Conservation (phyloP, 2,113 vertebrate species). For the Ptilorrhoa leucosticta region DNA sequence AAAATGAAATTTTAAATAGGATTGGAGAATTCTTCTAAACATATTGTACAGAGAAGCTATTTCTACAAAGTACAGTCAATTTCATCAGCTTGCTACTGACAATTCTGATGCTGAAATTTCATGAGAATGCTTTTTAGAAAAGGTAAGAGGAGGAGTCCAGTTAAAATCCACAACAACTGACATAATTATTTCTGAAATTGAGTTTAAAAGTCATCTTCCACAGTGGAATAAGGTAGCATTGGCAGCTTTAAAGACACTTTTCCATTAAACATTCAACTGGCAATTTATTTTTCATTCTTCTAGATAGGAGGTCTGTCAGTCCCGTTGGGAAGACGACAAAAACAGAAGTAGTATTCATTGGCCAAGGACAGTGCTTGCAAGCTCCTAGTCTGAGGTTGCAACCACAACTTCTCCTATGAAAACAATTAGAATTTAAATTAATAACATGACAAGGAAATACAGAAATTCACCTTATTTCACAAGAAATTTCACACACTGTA, state of each 20-base stretch:
- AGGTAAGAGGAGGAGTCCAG: not conserved
- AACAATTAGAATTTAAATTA: not conserved
- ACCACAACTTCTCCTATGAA: not conserved
- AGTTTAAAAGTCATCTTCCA: not conserved
- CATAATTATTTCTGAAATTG: not conserved
- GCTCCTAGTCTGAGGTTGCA: not conserved
- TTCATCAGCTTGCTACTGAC: not conserved
- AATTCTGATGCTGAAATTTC: not conserved
- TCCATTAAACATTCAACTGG: not conserved
- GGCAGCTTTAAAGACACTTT: not conserved
- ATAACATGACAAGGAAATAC: not conserved
- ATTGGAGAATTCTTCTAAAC: not conserved
- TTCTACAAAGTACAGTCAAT: not conserved
- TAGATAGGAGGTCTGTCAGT: not conserved
- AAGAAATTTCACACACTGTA: not conserved
- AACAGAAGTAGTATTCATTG: not conserved
- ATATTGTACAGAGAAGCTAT: not conserved
- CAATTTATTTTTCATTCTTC: not conserved
- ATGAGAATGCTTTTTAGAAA: not conserved
- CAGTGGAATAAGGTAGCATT: not conserved
- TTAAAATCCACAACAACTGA: not conserved
- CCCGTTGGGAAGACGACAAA: not conserved
- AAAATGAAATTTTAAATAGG: not conserved
- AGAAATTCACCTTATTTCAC: not conserved
- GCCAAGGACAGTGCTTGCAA: not conserved